Base-by-base conservation (phyloP, 2,797 vertebrate genomes). In the Melanotaenia nigrans region DNA sequence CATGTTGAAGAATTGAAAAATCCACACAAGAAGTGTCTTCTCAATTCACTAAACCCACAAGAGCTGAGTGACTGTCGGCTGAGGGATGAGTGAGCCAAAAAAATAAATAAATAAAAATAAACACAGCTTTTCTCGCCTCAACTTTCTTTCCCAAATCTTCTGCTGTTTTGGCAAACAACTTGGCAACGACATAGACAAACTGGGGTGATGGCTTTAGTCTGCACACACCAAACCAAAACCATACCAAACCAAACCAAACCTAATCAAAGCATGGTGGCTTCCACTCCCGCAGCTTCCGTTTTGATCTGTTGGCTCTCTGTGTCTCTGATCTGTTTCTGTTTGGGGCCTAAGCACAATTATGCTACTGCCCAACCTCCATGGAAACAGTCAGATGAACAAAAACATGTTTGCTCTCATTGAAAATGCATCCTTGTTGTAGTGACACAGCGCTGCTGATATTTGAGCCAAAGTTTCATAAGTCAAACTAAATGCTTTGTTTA, bases 1-100 rank as follows among this genome's bases (percentile, higher is more conserved):
- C 97, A 97, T 83, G 93, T 92, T 87, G 95, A 96, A 98, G 96
- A 97, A 97, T 94, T 94, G 96, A 97, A 98, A 98, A 97, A 97
- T 97, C 96, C 95, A 97, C 96, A 98, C 93, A 96, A 94, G 93
- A 94, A 96, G 95, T 95, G 95, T 95, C 96, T 94, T 95, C 95
- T 95, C 96, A 95, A 94, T 92, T 90, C 93, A 93, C 91, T 94
- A 95, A 96, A 96, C 86, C 95, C 94, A 95, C 73, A 95, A 95
- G 94, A 95, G 95, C 94, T 93, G 96, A 95, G 94, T 93, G 95
- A 95, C 94, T 94, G 95, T 95, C 86, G 80, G 82, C 87, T 51
- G 71, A 70, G 70, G 71, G 75, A 86, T 58, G 81, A 81, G 86
- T 64, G 64, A 75, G 60, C 57, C 70, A 57, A 73, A 61, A 87